Base-by-base conservation (phyloP, 2,888 invertebrate genomes). In the Mimachlamys varia region DNA sequence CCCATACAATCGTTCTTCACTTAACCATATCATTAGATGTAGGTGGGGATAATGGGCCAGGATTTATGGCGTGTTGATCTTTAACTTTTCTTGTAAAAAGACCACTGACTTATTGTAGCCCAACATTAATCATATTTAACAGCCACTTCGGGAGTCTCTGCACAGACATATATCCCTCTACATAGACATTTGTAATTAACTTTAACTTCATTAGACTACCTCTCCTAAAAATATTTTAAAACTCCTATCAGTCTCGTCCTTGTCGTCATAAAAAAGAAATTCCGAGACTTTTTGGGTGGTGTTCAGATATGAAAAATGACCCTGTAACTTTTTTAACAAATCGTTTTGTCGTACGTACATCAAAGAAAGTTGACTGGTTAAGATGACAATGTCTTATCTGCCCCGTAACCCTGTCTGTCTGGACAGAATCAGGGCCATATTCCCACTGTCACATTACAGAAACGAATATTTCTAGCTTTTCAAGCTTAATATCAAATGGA, bases 11-110 rank as follows among this genome's bases (percentile, higher is more conserved):
- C 33, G 76, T 1, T 10, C 33, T 27, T 33, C 33, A 15, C 33
- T 76, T 76, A 27, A 33, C 33, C 76, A 76, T 33, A 12, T 76
- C 76, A 76, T 76, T 76, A 76, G 33, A 27, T 2, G 33, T 33
- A 76, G 76, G 76, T 76, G 33, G 27, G 76, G 15, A 76, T 27
- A 76, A 76, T 76, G 76, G 76, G 12, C 76, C 13, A 33, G 27
- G 76, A 76, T 76, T 76, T 76, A 76, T 76, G 76, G 27, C 27
- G 76, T 27, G 19, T 13, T 76, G 76, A 76, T 76, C 76, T 76
- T 76, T 76, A 33, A 33, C 76, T 76, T 76, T 76, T 76, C 76
- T 33, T 76, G 12, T 76, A 76, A 76, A 50, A 76, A 76, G 76
- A 76, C 76, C 76, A 33, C 76, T 76, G 22, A 76, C 76, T 76